Conservation (phyloP, 2,888 invertebrate genomes). For the Ichneumoninae sp. region DNA sequence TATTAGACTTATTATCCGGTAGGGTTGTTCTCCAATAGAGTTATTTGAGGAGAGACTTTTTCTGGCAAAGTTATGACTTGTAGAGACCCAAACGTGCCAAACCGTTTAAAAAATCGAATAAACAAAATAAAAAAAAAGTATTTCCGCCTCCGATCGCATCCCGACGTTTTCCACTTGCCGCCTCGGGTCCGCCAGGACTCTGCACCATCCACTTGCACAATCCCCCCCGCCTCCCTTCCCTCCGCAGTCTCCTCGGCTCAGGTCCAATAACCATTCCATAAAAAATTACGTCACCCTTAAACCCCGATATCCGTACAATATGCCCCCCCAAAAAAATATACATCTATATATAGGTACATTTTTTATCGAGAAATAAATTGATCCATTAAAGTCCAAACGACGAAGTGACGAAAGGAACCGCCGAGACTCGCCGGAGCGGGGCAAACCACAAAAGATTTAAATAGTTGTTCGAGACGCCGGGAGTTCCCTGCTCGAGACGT, state of each 20-base stretch:
- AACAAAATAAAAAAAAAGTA: background rate
- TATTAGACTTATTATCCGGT: too few species aligned
- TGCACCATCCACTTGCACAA: background rate
- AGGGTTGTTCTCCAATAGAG: too few species aligned
- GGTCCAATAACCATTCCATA: too few species aligned
- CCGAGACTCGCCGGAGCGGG: conserved; percentile 43
- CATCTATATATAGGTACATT: background rate
- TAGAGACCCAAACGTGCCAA: too few species aligned
- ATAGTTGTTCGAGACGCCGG: conserved; percentile 74
- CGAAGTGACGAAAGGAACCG: background rate
- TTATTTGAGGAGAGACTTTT: too few species aligned
- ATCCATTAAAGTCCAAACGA: background rate
- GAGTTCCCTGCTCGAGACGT: conserved; percentile 60
- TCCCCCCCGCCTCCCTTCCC: background rate
- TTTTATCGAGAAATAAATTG: background rate
- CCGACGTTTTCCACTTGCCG: conserved; percentile 27
- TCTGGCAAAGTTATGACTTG: too few species aligned
- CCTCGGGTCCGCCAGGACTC: background rate
- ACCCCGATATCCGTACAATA: too few species aligned
- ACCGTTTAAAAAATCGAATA: too few species aligned
- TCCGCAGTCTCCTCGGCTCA: too few species aligned
- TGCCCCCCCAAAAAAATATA: too few species aligned
- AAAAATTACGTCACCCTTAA: too few species aligned
- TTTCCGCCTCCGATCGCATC: conserved; percentile 6
- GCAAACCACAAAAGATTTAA: conserved; percentile 78